These are phyloP conservation scores for Halocynthia aurantium DNA, from an alignment of 23 tunicate genomes.

Conservation along the genomic window DNA sequence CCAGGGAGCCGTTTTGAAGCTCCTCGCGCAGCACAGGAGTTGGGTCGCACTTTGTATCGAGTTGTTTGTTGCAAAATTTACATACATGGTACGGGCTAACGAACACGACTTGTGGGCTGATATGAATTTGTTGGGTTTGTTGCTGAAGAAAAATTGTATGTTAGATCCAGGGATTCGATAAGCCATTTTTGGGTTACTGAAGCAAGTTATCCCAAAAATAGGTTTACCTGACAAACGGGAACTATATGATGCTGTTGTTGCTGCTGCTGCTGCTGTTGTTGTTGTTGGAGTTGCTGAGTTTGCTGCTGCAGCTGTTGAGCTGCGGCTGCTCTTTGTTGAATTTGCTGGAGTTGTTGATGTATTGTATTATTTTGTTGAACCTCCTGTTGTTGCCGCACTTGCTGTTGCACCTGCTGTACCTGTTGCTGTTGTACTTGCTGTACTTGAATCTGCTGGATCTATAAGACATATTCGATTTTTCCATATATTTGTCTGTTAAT, in stretches of 20 bases:
- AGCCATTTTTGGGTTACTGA: too few species aligned
- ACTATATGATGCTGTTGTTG: background rate
- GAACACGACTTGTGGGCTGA: constrained; percentile 55
- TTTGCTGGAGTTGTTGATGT: constrained; percentile 10
- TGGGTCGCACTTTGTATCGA: constrained; percentile 79
- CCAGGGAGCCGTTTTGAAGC: constrained; percentile 11
- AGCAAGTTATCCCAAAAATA: too few species aligned
- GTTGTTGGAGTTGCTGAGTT: constrained; percentile 19
- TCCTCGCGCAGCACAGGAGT: constrained; percentile 28
- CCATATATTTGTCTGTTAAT: too few species aligned
- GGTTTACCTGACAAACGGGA: background rate
- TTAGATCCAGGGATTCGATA: too few species aligned
- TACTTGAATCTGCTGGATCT: constrained; percentile 8
- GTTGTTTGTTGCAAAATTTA: constrained; percentile 89
- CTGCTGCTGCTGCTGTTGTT: constrained; percentile 26
- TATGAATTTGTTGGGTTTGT: constrained; percentile 19
- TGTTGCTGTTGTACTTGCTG: constrained; percentile 23
- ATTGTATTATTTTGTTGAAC: constrained; percentile 1
- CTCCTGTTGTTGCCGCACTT: constrained; percentile 15
- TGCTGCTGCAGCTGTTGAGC: too few species aligned
- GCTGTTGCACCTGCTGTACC: constrained; percentile 29
- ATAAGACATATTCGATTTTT: background rate
- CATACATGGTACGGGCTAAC: constrained; percentile 81
- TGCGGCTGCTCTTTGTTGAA: constrained; percentile 27
- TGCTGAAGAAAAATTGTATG: background rate